Evolutionary conservation across 2,113 vertebrate species (phyloP).

Genomic region (Platanista minor): DNA sequence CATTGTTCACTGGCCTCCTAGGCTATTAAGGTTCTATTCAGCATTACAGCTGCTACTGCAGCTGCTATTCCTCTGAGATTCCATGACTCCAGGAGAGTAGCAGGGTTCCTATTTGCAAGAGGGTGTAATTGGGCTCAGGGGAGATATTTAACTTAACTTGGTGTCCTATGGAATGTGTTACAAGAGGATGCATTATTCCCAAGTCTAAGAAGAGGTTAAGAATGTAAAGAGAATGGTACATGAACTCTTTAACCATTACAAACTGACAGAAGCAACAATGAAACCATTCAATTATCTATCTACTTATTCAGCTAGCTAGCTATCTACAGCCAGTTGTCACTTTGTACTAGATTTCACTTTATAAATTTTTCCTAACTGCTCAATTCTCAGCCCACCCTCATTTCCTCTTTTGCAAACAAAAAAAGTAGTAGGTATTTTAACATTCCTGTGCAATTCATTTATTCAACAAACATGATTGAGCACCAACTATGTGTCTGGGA

Average conservation of each 20-base stretch:
- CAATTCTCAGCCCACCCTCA: not conserved
- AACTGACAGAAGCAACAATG: not conserved
- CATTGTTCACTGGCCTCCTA: constrained; percentile 71
- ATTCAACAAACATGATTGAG: not conserved
- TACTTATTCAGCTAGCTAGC: not conserved
- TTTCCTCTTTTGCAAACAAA: not conserved
- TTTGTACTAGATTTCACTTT: not conserved
- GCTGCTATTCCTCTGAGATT: constrained; percentile 58
- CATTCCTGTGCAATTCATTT: not conserved
- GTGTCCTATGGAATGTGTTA: constrained; percentile 43
- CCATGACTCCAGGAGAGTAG: not conserved
- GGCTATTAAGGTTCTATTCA: constrained; percentile 70
- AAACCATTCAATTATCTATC: not conserved
- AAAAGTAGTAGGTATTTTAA: not conserved
- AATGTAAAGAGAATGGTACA: not conserved
- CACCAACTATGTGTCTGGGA: not conserved
- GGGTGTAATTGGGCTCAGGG: constrained; percentile 55
- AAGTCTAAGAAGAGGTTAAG: constrained; percentile 21
- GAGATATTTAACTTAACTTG: constrained; percentile 52
- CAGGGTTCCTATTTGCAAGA: constrained; percentile 38
- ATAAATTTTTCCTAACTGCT: not conserved
- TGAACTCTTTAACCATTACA: not conserved
- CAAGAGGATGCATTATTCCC: not conserved
- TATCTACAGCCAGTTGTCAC: not conserved
- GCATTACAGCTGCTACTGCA: constrained; percentile 57